A percentile compares a stretch with the other conserved stretches of the same genome.
phyloP scores from a whole-genome alignment of 2,113 vertebrate genomes.

The Falcunculus frontatus region DNA sequence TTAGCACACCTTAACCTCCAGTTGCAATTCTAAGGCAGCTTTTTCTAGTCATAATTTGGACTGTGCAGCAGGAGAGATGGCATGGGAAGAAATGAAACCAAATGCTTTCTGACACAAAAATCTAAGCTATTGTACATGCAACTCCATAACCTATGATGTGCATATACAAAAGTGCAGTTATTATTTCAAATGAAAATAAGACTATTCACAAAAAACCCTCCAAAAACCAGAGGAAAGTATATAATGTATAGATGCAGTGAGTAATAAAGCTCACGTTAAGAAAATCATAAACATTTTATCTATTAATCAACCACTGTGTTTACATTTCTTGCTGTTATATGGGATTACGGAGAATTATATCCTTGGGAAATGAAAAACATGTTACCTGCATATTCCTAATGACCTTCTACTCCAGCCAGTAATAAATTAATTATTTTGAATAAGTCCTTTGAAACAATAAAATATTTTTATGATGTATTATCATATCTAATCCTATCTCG shows the following conservation, averaged over 20 bases:
- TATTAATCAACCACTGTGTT: background rate
- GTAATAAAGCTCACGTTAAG: background rate
- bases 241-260: background rate
- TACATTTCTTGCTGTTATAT: slow-evolving; percentile 21
- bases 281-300: slow-evolving; percentile 11
- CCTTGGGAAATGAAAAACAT: background rate
- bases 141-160: background rate
- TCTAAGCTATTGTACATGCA: background rate
- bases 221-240: background rate
- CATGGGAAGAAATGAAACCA: background rate
- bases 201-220: background rate
- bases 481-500: background rate
- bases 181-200: background rate
- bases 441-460: background rate
- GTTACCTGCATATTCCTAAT: background rate
- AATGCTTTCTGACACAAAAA: background rate
- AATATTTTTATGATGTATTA: background rate
- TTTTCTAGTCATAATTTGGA: background rate
- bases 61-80: background rate
- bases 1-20: background rate
- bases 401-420: background rate
- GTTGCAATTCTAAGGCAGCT: background rate
- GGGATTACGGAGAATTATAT: background rate
- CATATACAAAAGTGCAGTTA: background rate
- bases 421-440: background rate